Base-by-base conservation (phyloP, 2,113 vertebrate species). In the Mirounga angustirostris region DNA sequence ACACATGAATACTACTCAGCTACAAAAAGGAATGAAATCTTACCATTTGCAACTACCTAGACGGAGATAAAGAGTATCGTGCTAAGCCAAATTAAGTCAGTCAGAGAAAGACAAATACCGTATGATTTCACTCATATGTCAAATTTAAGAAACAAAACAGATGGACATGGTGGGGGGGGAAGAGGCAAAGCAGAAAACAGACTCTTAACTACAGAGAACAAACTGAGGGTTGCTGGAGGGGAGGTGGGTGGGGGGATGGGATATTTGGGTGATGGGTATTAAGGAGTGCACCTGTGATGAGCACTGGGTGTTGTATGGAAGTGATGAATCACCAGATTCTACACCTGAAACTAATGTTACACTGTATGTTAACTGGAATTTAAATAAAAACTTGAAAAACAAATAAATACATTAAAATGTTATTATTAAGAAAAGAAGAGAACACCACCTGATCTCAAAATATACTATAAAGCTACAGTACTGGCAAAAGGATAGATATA, bases 371-470 rank as follows among this genome's bases (percentile, higher is more conserved):
- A 67, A 61, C 4, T 74, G 71, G 21, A 74, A 74, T 74, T 74
- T 24, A 74, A 73, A 73, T 40, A 40, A 73, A 74, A 43, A 24
- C 3, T 6, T 74, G 71, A 43, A 74, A 67, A 16, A 33, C 28
- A 67, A 74, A 74, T 24, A 73, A 73, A 71, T n/a, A 61, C 24
- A 61, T 61, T 8, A 69, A 71, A 73, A 36, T 74, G 69, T 73
- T 43, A 26, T 43, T 74, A 74, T 74, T 71, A 71, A 71, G 69
- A 71, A 71, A 21, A 71, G 21, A 69, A 89, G 28, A 36, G 5
- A 46, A 24, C 5, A 85, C n/a, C 19, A 95, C 10, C 61, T 79
- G n/a, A 59, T 18, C 67, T 95, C 59, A 95, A 95, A 79, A 85
- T 46, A 89, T 74, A 89, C 24, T 69, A 85, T 22, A 78, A 95